These are phyloP conservation scores for Malurus melanocephalus DNA, from an alignment of 2,113 vertebrate genomes.

Conservation along the genomic window DNA sequence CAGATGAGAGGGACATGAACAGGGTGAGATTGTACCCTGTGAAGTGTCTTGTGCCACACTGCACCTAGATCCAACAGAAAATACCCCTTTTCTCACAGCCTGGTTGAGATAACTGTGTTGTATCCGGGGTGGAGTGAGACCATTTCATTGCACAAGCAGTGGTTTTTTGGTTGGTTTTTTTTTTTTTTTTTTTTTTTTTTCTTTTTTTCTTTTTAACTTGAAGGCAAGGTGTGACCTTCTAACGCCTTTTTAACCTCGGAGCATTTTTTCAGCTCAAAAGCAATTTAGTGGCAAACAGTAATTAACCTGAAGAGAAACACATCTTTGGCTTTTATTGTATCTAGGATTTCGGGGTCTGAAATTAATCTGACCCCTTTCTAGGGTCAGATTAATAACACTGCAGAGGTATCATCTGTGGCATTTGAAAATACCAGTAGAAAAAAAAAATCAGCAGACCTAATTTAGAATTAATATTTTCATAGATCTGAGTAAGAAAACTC, in stretches of 20 bases:
- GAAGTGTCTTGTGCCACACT: too few relatives aligned
- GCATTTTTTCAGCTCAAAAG: background rate
- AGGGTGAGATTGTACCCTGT: background rate
- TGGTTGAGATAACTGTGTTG: background rate
- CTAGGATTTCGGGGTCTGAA: too few relatives aligned
- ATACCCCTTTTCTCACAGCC: rapidly evolving
- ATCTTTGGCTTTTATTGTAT: background rate
- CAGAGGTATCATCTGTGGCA: background rate
- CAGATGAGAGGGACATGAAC: background rate
- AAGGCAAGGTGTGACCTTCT: background rate
- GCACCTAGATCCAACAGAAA: background rate
- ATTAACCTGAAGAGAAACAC: background rate
- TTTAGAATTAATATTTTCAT: background rate
- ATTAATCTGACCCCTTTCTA: too few relatives aligned
- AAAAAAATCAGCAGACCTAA: background rate
- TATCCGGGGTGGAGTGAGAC: background rate
- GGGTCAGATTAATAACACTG: background rate
- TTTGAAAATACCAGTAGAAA: background rate
- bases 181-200: too few relatives aligned
- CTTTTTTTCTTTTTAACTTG: background rate
- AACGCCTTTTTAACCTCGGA: background rate
- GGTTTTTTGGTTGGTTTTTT: too few relatives aligned
- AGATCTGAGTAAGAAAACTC: background rate
- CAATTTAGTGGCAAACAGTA: background rate
- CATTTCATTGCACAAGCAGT: background rate